Base-by-base conservation (phyloP, 2,888 invertebrate genomes). In the Agrotis puta region DNA sequence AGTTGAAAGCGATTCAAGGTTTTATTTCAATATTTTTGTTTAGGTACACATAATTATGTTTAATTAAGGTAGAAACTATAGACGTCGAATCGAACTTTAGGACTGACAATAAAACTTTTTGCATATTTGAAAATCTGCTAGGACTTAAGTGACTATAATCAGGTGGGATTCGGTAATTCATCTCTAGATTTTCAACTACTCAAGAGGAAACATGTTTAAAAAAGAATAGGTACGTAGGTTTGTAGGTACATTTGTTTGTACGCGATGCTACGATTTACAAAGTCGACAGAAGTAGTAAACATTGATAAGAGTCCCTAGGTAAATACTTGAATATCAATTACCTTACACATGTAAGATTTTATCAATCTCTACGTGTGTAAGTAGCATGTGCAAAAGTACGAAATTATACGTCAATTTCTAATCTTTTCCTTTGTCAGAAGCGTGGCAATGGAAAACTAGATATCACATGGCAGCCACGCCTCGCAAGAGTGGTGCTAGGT, bases 371-470 rank as follows among this genome's bases (percentile, higher is more conserved):
- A 53, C 51, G 7, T 47, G 22, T 47, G 64, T 59, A 22, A 53
- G 53, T 22, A 5, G n/a, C 27, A 63, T 50, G 64, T 64, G 56
- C 50, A 11, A 62, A 54, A 47, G 53, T 45, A 43, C 54, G 33
- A 77, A 77, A 57, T 61, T 24, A 53, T 56, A 27, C 50, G 65
- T 57, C 27, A 14, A 43, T 63, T 80, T 63, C 58, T 70, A 78
- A 79, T 63, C 58, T 76, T 48, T 68, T 75, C 50, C 58, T 76
- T 81, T 73, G 68, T 81, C 20, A 61, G 13, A 9, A 39, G 43
- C 11, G 24, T 56, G 43, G 18, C 45, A 59, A 79, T 51, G 39
- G 48, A 53, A 57, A 64, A 7, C 50, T 43, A 54, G 11, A 22
- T 66, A 51, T 79, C 71, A 81, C 59, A 66, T 39, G 48, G 45